Percentiles rank a stretch among this genome's conserved stretches.
Evolutionary conservation across 2,797 vertebrate genomes (phyloP).

Genomic region (Periparus ater): DNA sequence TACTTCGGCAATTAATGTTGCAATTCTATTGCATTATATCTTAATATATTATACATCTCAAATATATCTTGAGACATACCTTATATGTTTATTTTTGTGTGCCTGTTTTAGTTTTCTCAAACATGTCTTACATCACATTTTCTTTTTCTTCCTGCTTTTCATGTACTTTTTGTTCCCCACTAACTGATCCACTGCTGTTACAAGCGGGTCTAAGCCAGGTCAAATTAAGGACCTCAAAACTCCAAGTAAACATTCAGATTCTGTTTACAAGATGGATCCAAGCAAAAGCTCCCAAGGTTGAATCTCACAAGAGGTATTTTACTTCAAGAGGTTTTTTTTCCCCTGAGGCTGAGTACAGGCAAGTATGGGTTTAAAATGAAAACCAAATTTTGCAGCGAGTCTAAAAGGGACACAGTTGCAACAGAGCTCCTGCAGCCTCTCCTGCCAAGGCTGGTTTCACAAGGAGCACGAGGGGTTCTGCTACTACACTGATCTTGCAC

Average conservation of each 20-base stretch:
- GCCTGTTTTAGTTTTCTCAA: neutral
- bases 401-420: fast-evolving
- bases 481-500: neutral
- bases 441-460: neutral
- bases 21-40: neutral
- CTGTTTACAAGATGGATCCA: neutral
- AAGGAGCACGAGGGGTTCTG: fast-evolving
- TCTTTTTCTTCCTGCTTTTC: neutral
- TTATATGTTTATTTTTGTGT: neutral
- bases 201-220: neutral
- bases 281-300: neutral
- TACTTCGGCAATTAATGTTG: neutral
- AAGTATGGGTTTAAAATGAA: neutral
- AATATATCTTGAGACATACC: neutral
- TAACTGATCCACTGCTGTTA: neutral
- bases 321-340: neutral
- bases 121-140: neutral
- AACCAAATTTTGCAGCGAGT: neutral
- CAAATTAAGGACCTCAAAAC: neutral
- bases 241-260: neutral
- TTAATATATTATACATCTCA: neutral
- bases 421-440: neutral
- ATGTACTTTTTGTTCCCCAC: neutral
- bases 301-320: neutral
- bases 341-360: neutral